These are phyloP conservation scores for Botia kubotai DNA, from an alignment of 2,797 vertebrate genomes.

Conservation along the genomic window DNA sequence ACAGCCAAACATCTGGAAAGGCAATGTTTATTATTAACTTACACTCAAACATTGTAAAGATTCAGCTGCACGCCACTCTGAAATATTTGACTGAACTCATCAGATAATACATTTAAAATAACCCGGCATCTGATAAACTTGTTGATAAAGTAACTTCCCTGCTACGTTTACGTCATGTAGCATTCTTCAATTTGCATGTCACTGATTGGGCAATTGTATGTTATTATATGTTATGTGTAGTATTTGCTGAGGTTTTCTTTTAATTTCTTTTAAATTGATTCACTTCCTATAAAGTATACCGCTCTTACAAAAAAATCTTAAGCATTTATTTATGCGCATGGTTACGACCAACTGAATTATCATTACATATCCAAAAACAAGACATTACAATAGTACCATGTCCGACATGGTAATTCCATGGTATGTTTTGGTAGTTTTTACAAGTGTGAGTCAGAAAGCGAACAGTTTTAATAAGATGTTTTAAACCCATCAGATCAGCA, in stretches of 20 bases:
- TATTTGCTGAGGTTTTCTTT: slow-evolving; percentile 4
- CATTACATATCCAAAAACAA: neutral
- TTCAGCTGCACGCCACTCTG: neutral
- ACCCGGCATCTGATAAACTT: slow-evolving; percentile 10
- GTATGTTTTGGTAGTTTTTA: neutral
- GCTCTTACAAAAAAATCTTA: no score
- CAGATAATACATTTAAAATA: neutral
- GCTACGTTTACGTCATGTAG: neutral
- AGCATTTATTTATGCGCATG: no score
- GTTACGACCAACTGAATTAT: no score
- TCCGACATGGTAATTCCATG: neutral
- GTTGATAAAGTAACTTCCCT: neutral
- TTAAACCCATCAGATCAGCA: no score
- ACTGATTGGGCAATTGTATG: neutral
- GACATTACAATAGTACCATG: neutral
- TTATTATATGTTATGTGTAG: no score
- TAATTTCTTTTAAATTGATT: neutral
- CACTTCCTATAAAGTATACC: neutral
- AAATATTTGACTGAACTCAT: slow-evolving; percentile 9
- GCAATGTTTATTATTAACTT: neutral
- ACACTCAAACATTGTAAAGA: neutral
- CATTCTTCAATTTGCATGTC: slow-evolving; percentile 6
- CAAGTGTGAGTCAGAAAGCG: neutral
- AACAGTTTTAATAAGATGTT: neutral
- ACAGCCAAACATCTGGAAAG: neutral